Evolutionary conservation across 2,888 invertebrate genomes (phyloP), one percentile per base, ranked within the genome.

Genomic region (Priapulus caudatus): DNA sequence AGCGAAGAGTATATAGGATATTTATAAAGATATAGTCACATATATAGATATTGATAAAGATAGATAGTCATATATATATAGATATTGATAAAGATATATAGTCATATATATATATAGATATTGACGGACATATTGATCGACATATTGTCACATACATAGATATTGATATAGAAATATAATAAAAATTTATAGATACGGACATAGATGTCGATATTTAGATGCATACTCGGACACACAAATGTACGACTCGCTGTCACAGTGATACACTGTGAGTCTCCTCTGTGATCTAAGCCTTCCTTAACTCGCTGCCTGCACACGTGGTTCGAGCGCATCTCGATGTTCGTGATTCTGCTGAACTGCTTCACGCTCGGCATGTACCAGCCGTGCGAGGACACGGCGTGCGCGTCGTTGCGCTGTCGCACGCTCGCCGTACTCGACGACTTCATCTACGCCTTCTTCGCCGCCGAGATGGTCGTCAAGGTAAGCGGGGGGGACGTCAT

Each of bases 341-440:
- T 90, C 75, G 93, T 97, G 59, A 98, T 98, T 68, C 77, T 99
- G 63, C 79, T 98, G 68, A 98, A 98, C 79, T 98, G 98, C 77
- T 79, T 98, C 62, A 99, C 98, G 15, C 79, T 98, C 66, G 98
- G 98, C 56, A 97, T 98, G 97, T 98, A 97, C 75, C 90, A 95
- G 75, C 98, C 98, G 20, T 99, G 98, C 73, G 33, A 10, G 33
- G 95, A 92, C 73, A 88, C 90, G 66, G 64, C 65, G 50, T 98
- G 98, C 72, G 76, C 59, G 20, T 67, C 72, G 1, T 64, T 67
- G 20, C 65, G 76, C 10, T 77, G 77, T 59, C 62, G 64, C 23
- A 58, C 64, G 43, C 70, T 77, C 4, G 80, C 91, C 84, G 83
- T 87, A 70, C 33, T 97, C 73, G 98, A 98, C 74, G 93, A 98